phyloP scores from a whole-genome alignment of 1,140 invertebrate species.

The Spodoptera frugiperda region DNA sequence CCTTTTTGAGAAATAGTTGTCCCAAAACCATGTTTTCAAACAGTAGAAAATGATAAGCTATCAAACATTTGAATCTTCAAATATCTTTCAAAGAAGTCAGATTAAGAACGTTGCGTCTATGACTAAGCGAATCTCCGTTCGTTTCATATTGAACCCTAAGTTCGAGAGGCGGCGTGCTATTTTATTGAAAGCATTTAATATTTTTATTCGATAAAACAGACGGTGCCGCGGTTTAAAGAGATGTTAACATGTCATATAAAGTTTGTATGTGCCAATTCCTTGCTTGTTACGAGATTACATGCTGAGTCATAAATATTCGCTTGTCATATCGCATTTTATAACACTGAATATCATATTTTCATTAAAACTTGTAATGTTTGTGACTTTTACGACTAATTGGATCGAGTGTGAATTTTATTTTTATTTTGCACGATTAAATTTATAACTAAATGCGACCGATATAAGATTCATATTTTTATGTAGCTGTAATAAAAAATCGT shows the following conservation, averaged over 20 bases:
- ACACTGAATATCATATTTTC: slow-evolving; percentile 15
- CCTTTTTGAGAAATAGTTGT: too few species aligned
- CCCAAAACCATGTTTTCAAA: too few species aligned
- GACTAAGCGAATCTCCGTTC: slow-evolving; percentile 10
- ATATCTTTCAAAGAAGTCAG: background rate
- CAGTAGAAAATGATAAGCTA: too few species aligned
- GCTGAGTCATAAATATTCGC: slow-evolving; percentile 51
- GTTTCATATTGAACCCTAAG: slow-evolving; percentile 41
- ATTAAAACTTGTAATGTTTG: slow-evolving; percentile 1
- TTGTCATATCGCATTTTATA: slow-evolving; percentile 52
- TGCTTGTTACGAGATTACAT: slow-evolving; percentile 49
- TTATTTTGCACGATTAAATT: background rate
- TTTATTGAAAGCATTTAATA: slow-evolving; percentile 74
- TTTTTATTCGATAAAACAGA: slow-evolving; percentile 65
- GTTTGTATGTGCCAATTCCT: slow-evolving; percentile 51
- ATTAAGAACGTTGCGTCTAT: background rate
- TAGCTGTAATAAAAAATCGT: background rate
- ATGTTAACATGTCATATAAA: slow-evolving; percentile 68
- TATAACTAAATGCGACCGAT: background rate
- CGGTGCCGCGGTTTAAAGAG: slow-evolving; percentile 63
- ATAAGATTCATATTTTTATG: slow-evolving; percentile 9
- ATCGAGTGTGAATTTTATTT: background rate
- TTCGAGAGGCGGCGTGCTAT: slow-evolving; percentile 61
- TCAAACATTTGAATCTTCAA: background rate
- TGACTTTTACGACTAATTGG: slow-evolving; percentile 26